phyloP scores from a whole-genome alignment of 2,113 vertebrate genomes.

The Sarotherodon lohbergeri region DNA sequence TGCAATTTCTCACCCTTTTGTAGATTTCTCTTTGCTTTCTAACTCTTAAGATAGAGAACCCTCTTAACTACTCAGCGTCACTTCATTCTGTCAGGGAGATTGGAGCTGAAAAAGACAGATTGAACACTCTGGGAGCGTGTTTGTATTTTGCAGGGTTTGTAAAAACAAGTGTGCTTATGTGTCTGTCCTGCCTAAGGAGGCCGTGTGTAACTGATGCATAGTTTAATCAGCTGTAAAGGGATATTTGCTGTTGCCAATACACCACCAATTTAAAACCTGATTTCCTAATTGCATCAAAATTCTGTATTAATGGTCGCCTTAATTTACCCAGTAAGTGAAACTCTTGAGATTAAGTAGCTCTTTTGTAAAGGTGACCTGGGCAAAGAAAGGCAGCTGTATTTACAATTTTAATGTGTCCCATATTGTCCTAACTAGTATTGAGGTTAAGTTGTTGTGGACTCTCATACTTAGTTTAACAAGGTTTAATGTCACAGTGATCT shows the following conservation, averaged over 20 bases:
- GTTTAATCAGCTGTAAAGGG: conserved; percentile 15
- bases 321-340: not conserved
- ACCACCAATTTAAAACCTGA: not conserved
- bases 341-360: not conserved
- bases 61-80: not conserved
- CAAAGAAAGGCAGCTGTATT: not conserved
- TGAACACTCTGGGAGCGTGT: not conserved
- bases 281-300: not conserved
- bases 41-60: not conserved
- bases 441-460: not conserved
- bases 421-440: not conserved
- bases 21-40: not conserved
- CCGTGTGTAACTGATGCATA: not conserved
- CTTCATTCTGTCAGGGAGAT: conserved; percentile 3
- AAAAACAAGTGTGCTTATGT: not conserved
- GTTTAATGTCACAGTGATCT: not conserved
- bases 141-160: not conserved
- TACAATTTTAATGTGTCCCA: not conserved
- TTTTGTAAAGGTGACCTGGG: not conserved
- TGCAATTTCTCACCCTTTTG: not conserved
- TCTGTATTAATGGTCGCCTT: not conserved
- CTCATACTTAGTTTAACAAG: not conserved
- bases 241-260: not conserved
- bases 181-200: not conserved
- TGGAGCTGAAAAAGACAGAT: conserved; percentile 2